Evolutionary conservation across 2,888 invertebrate species (phyloP).

Genomic region (Morpho deidamia): DNA sequence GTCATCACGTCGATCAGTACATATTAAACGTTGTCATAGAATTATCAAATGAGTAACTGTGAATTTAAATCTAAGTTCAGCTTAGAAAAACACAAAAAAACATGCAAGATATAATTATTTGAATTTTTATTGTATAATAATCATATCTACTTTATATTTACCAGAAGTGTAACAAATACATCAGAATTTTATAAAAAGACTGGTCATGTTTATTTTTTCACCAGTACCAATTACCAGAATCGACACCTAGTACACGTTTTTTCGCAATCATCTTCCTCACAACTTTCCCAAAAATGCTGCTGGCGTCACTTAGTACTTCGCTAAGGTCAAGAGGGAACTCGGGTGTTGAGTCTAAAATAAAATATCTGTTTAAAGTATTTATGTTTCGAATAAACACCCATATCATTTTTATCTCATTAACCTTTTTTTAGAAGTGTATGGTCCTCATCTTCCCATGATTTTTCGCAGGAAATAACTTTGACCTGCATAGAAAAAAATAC

Average conservation of each 20-base stretch:
- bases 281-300: slow-evolving; percentile 40
- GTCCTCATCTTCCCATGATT: not conserved
- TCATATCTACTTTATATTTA: too few relatives aligned
- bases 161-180: too few relatives aligned
- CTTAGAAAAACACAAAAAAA: not conserved
- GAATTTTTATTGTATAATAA: too few relatives aligned
- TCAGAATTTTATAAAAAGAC: too few relatives aligned
- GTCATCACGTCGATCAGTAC: not conserved
- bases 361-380: not conserved
- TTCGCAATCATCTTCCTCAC: slow-evolving; percentile 40
- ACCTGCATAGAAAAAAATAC: not conserved
- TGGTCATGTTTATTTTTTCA: not conserved
- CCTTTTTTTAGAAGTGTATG: not conserved
- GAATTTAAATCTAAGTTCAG: not conserved
- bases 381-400: too few relatives aligned
- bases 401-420: not conserved
- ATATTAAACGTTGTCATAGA: not conserved
- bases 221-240: slow-evolving; percentile 30
- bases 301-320: slow-evolving; percentile 40
- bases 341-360: slow-evolving; percentile 5
- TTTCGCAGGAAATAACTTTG: not conserved
- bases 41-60: not conserved
- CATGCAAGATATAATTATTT: too few relatives aligned
- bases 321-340: slow-evolving; percentile 33
- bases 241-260: slow-evolving; percentile 42